These are phyloP conservation scores for Thamnophis sirtalis DNA, from an alignment of 2,113 vertebrate species.

Conservation along the genomic window DNA sequence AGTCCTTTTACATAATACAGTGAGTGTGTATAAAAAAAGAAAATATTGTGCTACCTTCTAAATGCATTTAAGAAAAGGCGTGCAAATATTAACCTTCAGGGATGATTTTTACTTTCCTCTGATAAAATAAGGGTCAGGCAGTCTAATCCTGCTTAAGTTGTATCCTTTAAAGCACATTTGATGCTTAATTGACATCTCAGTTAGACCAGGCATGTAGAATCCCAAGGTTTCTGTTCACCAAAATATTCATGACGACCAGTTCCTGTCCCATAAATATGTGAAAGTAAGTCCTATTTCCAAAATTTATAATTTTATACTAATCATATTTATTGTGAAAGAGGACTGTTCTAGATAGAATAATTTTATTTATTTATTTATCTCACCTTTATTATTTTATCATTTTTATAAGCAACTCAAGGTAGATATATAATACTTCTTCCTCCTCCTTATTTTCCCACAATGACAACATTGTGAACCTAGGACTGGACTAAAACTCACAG, in stretches of 20 bases:
- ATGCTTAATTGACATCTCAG: neutral
- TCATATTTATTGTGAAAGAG: too few relatives aligned
- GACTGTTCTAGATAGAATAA: too few relatives aligned
- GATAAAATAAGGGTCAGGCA: neutral
- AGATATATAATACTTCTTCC: too few relatives aligned
- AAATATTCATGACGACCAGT: neutral
- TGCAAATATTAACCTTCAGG: neutral
- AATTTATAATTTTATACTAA: neutral
- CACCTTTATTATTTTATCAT: too few relatives aligned
- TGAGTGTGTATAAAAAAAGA: neutral
- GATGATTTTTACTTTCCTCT: neutral
- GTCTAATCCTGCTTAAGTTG: neutral
- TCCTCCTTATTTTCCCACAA: too few relatives aligned
- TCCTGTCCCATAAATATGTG: neutral
- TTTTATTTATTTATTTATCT: too few relatives aligned
- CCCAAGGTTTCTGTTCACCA: neutral
- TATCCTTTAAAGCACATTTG: neutral
- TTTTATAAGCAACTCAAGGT: too few relatives aligned
- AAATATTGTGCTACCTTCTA: neutral
- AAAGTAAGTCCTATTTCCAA: neutral
- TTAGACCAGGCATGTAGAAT: neutral
- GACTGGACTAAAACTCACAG: too few relatives aligned
- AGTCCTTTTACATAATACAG: neutral
- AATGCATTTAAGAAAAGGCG: neutral
- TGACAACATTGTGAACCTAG: too few relatives aligned